Percentiles rank a stretch among this genome's conserved stretches.
Evolutionary conservation across 2,888 invertebrate species (phyloP).

Genomic region (Phengaris alcon): DNA sequence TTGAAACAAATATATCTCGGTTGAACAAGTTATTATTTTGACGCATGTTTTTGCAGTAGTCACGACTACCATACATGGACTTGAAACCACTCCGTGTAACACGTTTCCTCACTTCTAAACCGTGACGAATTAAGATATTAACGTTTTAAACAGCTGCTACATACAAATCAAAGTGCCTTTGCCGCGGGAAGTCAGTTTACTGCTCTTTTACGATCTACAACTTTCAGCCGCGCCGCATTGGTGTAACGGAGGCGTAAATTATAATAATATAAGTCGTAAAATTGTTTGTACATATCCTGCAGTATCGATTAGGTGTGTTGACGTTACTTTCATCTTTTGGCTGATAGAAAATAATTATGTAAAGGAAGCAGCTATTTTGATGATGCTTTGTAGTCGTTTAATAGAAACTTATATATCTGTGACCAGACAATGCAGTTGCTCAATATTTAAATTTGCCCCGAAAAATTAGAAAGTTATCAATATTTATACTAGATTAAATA

Average conservation of each 20-base stretch:
- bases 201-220: constrained; percentile 71
- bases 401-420: too few species aligned
- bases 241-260: constrained; percentile 23
- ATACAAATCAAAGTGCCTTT: constrained; percentile 75
- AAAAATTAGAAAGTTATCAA: too few species aligned
- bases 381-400: too few species aligned
- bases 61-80: too few species aligned
- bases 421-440: too few species aligned
- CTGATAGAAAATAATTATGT: background rate
- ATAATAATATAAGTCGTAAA: constrained; percentile 29
- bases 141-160: constrained; percentile 72
- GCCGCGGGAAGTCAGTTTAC: constrained; percentile 60
- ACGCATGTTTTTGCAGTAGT: too few species aligned
- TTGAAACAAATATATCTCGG: too few species aligned
- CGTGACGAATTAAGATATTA: constrained; percentile 75
- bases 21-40: too few species aligned
- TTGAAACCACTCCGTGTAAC: constrained; percentile 22
- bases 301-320: constrained; percentile 15
- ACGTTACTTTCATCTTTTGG: constrained; percentile 1
- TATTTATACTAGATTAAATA: too few species aligned
- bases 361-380: background rate
- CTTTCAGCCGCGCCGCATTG: constrained; percentile 57
- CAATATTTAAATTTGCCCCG: too few species aligned
- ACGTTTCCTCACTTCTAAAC: constrained; percentile 24
- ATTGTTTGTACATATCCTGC: constrained; percentile 22